phyloP scores from a whole-genome alignment of 2,113 vertebrate species.

The Euleptes europaea region DNA sequence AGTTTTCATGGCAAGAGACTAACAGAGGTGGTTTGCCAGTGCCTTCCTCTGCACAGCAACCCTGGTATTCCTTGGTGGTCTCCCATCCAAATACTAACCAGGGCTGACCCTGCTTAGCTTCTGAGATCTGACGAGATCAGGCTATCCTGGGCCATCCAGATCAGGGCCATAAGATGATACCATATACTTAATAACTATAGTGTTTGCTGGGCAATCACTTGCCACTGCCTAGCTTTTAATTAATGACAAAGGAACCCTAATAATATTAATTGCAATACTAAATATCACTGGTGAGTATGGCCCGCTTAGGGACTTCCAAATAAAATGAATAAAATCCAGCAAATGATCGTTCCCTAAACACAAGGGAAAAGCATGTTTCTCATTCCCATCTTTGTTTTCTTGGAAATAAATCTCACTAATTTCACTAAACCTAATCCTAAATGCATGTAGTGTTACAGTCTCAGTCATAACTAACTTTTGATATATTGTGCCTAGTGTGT shows the following conservation, averaged over 20 bases:
- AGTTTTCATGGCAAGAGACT: no score
- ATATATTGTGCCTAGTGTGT: not conserved
- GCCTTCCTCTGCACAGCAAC: no score
- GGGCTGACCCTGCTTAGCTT: no score
- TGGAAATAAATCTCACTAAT: not conserved
- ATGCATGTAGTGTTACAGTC: not conserved
- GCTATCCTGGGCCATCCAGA: no score
- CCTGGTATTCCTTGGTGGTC: no score
- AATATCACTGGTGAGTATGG: not conserved
- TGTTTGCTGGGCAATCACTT: not conserved
- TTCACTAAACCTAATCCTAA: not conserved
- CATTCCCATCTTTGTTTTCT: not conserved
- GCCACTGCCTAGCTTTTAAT: not conserved
- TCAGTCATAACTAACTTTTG: not conserved
- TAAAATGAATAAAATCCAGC: not conserved
- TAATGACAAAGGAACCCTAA: not conserved
- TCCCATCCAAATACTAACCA: no score
- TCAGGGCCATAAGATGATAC: no score
- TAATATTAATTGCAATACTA: not conserved
- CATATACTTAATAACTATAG: not conserved
- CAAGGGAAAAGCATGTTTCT: no score
- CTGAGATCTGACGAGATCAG: no score
- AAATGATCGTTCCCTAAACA: not conserved
- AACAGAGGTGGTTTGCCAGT: no score
- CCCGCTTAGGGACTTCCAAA: not conserved